These are phyloP conservation scores for Sphaerophoria taeniata DNA, from an alignment of 2,888 invertebrate species.

Conservation along the genomic window DNA sequence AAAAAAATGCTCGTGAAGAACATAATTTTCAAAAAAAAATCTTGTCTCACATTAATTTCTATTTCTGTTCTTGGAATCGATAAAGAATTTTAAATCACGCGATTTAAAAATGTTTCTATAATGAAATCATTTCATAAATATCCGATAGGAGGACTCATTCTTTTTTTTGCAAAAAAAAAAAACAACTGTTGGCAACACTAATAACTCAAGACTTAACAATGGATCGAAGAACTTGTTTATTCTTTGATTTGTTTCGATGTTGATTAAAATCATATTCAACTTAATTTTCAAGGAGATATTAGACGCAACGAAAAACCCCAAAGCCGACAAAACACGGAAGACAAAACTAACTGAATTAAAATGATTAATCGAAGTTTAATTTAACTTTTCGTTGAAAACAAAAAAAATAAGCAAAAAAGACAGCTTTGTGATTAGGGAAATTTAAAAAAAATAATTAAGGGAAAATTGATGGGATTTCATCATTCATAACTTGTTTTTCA, in stretches of 20 bases:
- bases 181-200: not conserved
- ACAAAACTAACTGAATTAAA: not conserved
- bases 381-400: not conserved
- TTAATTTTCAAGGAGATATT: conserved; percentile 33
- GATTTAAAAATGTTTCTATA: not conserved
- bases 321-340: conserved; percentile 1
- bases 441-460: not conserved
- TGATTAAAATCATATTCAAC: conserved; percentile 33
- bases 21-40: not conserved
- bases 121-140: not conserved
- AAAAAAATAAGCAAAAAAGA: not conserved
- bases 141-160: not conserved
- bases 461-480: not conserved
- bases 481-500: not conserved
- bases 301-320: not conserved
- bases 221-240: conserved; percentile 29
- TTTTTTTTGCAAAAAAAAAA: not conserved
- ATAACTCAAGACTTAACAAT: not conserved
- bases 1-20: not conserved
- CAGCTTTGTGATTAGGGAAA: not conserved
- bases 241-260: not conserved
- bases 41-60: not conserved
- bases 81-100: not conserved
- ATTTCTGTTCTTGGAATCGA: not conserved
- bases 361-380: conserved; percentile 4